phyloP scores from a whole-genome alignment of 2,113 vertebrate species.

The Cichladusa arquata region DNA sequence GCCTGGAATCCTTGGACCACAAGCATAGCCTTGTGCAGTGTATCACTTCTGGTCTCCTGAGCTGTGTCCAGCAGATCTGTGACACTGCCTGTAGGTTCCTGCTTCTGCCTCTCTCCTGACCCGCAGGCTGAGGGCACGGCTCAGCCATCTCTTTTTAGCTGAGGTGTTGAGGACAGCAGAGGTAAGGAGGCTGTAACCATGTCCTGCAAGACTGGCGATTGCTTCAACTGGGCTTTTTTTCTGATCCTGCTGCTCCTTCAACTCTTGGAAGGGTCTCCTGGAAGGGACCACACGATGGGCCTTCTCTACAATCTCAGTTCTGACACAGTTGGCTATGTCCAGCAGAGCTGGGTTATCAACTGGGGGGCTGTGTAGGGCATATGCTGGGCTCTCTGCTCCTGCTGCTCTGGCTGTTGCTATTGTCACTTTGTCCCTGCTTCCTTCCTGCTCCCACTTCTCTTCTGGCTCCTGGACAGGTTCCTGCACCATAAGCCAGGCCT shows the following conservation, averaged over 20 bases:
- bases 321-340: not conserved
- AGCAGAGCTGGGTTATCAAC: rapidly evolving
- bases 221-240: not conserved
- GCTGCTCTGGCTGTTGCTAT: not conserved
- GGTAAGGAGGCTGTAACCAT: not conserved
- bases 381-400: not conserved
- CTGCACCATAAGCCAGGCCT: not conserved
- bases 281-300: not conserved
- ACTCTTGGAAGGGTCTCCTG: not conserved
- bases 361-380: rapidly evolving
- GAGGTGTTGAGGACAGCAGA: not conserved
- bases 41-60: not conserved
- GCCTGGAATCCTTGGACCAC: not conserved
- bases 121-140: not conserved
- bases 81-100: rapidly evolving
- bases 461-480: not conserved
- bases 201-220: not conserved
- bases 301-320: not conserved
- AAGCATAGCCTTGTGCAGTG: not conserved
- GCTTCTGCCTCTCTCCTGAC: not conserved
- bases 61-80: not conserved
- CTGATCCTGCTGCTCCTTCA: not conserved
- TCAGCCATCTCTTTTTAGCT: not conserved
- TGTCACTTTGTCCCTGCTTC: rapidly evolving
- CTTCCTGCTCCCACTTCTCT: not conserved